Base-by-base conservation (phyloP, 1,140 invertebrate species). In the Cydia pomonella region DNA sequence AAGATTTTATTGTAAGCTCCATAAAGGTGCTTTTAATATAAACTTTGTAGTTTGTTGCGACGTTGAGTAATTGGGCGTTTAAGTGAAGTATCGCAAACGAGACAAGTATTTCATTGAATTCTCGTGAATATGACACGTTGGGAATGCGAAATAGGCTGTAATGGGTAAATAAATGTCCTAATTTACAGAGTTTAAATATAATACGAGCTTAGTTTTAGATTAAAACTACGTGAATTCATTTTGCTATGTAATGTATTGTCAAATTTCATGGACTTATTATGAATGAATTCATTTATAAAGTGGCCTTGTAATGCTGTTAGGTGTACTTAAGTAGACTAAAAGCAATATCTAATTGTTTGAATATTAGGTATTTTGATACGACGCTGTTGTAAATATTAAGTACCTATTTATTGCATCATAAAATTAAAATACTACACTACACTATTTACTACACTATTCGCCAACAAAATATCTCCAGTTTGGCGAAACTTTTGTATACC, bases 41-140 rank as follows among this genome's bases (percentile, higher is more conserved):
- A 23, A 10, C 16, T 59, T 12, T 59, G 7, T 53, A 10, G n/a
- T 59, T 59, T 21, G 53, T 59, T 21, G 53, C 18, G 53, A 10
- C 18, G 10, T 59, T 59, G 53, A 21, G 53, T 10, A 59, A 59
- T 10, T 59, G 6, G 18, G 18, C 18, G 53, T 5, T 23, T 7
- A 16, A 23, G 53, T 59, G 18, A 59, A 23, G 9, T 59, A 59
- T 23, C 53, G 18, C 18, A 9, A 59, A 59, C 53, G 53, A 59
- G 53, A 21, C 18, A 7, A 59, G 53, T 59, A 59, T 59, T 59
- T 59, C 53, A 59, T 59, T 59, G 5, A 59, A 59, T 23, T 59
- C 18, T 59, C n/a, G 53, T 59, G 53, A 59, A 59, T 12, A 59
- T 59, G 53, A 59, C 53, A 12, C 53, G 21, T 23, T 59, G 7